phyloP scores from a whole-genome alignment of 2,888 invertebrate species.

The Cataglyphis albicans region DNA sequence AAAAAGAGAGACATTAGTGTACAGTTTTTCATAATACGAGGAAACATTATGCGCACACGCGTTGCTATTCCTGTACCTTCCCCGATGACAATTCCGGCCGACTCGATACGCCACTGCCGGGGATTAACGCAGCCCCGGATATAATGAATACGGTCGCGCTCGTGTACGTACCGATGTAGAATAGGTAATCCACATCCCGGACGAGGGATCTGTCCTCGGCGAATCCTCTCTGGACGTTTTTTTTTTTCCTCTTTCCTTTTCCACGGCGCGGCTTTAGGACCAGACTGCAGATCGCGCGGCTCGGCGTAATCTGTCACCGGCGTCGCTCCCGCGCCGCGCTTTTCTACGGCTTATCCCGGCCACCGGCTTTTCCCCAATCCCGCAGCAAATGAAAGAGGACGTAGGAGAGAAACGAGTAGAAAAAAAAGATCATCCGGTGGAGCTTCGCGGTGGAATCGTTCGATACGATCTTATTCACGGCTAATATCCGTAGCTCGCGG shows the following conservation, averaged over 20 bases:
- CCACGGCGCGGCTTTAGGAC: constrained; percentile 67
- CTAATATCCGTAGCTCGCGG: constrained; percentile 39
- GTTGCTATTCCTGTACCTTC: constrained; percentile 33
- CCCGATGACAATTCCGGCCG: constrained; percentile 43
- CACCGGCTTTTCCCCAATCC: constrained; percentile 68
- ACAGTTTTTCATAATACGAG: neutral
- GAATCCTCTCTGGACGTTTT: constrained; percentile 41
- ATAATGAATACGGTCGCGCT: constrained; percentile 74
- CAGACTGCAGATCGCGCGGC: constrained; percentile 71
- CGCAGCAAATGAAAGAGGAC: constrained; percentile 59
- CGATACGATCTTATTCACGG: constrained; percentile 31
- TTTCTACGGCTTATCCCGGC: constrained; percentile 76
- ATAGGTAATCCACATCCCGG: constrained; percentile 73
- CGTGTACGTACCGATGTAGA: constrained; percentile 71
- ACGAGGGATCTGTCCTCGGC: constrained; percentile 67
- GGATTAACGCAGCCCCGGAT: constrained; percentile 68
- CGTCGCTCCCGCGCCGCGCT: constrained; percentile 70
- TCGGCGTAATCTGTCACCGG: constrained; percentile 75
- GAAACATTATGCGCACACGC: neutral
- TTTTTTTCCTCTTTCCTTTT: constrained; percentile 58
- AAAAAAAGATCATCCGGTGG: constrained; percentile 46
- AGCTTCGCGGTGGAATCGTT: constrained; percentile 26
- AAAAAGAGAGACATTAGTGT: neutral
- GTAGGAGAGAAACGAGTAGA: constrained; percentile 12
- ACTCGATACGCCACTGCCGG: constrained; percentile 58